Conservation (phyloP, 1,140 invertebrate species). For the Euwallacea similis region DNA sequence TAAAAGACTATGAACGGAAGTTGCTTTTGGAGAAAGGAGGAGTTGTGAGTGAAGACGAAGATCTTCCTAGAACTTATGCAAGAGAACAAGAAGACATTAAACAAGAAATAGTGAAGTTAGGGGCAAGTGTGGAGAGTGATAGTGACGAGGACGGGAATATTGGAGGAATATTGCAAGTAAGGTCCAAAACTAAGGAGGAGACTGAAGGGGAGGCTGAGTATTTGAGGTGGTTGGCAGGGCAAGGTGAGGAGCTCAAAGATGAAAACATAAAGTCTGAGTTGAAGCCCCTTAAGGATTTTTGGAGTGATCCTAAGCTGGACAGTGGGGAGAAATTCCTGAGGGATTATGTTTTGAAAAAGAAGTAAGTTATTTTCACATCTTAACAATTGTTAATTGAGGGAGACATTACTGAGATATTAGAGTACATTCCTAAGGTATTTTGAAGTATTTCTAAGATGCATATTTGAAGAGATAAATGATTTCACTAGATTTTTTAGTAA, state of each 20-base stretch:
- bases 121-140: conserved; percentile 57
- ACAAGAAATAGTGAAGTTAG: conserved; percentile 63
- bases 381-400: neutral
- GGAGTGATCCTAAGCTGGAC: conserved; percentile 80
- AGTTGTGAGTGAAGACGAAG: conserved; percentile 60
- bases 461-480: neutral
- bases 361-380: conserved; percentile 55
- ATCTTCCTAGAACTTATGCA: conserved; percentile 61
- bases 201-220: conserved; percentile 73
- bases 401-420: too few relatives aligned
- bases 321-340: conserved; percentile 85
- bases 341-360: conserved; percentile 91
- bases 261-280: conserved; percentile 65
- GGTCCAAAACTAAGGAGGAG: conserved; percentile 63
- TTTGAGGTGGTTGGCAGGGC: conserved; percentile 80
- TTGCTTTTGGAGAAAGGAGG: conserved; percentile 72
- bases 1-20: conserved; percentile 82
- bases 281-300: conserved; percentile 78
- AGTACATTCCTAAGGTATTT: too few relatives aligned
- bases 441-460: neutral
- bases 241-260: conserved; percentile 66
- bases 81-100: conserved; percentile 73
- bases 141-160: conserved; percentile 59
- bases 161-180: conserved; percentile 62
- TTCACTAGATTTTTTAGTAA: neutral